Conservation (phyloP, 1,140 invertebrate genomes). For the Bombyx mandarina region DNA sequence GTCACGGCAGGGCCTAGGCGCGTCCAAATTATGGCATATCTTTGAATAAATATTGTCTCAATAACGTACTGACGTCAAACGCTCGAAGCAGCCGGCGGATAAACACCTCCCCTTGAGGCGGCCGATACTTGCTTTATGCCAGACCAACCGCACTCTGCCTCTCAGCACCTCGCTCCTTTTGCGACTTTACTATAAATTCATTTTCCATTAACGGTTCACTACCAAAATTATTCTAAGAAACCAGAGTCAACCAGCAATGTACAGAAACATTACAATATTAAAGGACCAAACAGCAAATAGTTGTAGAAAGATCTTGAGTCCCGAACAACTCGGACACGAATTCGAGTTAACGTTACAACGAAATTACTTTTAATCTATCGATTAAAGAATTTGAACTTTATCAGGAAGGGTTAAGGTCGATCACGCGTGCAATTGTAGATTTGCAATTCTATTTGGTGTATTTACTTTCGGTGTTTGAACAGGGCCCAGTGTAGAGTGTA, state of each 20-base stretch:
- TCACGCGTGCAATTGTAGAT: not conserved
- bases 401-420: not conserved
- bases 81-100: constrained; percentile 20
- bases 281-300: not conserved
- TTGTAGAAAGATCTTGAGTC: constrained; percentile 25
- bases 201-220: not conserved
- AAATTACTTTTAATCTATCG: constrained; percentile 5
- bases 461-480: constrained; percentile 35
- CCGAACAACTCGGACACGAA: constrained; percentile 44
- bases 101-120: constrained; percentile 30
- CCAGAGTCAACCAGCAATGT: constrained; percentile 10
- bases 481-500: constrained; percentile 11
- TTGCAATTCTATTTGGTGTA: constrained; percentile 19
- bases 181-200: not conserved
- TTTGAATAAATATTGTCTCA: constrained; percentile 13
- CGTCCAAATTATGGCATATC: constrained; percentile 6
- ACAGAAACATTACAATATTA: not conserved
- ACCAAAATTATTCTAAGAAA: not conserved
- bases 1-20: not conserved
- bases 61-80: constrained; percentile 31
- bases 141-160: constrained; percentile 11
- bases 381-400: constrained; percentile 11
- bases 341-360: constrained; percentile 30
- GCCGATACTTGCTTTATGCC: constrained; percentile 20
- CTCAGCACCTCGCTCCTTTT: not conserved